A percentile compares a stretch with the other conserved stretches of the same genome.
Conservation (phyloP, 2,888 invertebrate genomes). For the Caenorhabditis japonica region DNA sequence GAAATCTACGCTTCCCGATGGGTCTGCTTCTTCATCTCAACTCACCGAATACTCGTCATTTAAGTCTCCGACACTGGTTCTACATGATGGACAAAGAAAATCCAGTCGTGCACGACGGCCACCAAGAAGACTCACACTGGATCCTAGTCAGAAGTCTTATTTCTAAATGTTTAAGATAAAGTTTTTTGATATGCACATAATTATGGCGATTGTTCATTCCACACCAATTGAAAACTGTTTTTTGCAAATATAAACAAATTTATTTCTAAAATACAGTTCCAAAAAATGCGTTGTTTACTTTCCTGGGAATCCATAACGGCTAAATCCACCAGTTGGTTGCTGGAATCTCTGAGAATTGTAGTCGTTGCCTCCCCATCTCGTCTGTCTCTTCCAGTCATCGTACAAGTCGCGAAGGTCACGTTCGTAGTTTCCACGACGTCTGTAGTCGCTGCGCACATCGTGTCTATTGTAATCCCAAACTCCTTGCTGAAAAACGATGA, state of each 20-base stretch:
- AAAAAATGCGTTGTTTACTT: not conserved
- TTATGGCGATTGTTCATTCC: too few relatives aligned
- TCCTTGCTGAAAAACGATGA: slow-evolving; percentile 40
- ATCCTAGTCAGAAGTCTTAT: too few relatives aligned
- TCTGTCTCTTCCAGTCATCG: slow-evolving; percentile 50
- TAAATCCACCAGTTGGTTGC: slow-evolving; percentile 34
- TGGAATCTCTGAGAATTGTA: slow-evolving; percentile 42
- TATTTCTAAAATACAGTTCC: not conserved
- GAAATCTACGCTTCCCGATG: too few relatives aligned
- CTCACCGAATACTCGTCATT: too few relatives aligned
- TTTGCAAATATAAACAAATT: not conserved
- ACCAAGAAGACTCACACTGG: too few relatives aligned
- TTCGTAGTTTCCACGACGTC: slow-evolving; percentile 35
- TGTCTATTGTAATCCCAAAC: slow-evolving; percentile 43
- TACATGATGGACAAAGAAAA: too few relatives aligned
- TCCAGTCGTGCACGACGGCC: too few relatives aligned
- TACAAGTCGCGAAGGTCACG: slow-evolving; percentile 27
- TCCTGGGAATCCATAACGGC: slow-evolving; percentile 45
- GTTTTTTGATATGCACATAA: too few relatives aligned
- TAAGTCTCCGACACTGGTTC: too few relatives aligned
- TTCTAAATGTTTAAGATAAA: too few relatives aligned
- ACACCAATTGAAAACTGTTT: too few relatives aligned
- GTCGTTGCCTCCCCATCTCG: slow-evolving; percentile 39
- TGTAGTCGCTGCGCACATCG: slow-evolving; percentile 12
- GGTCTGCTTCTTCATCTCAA: too few relatives aligned